Evolutionary conservation across 35 echinoderm and acorn worm species (phyloP), one percentile per base, ranked within the genome.

Genomic region (Lytechinus pictus): DNA sequence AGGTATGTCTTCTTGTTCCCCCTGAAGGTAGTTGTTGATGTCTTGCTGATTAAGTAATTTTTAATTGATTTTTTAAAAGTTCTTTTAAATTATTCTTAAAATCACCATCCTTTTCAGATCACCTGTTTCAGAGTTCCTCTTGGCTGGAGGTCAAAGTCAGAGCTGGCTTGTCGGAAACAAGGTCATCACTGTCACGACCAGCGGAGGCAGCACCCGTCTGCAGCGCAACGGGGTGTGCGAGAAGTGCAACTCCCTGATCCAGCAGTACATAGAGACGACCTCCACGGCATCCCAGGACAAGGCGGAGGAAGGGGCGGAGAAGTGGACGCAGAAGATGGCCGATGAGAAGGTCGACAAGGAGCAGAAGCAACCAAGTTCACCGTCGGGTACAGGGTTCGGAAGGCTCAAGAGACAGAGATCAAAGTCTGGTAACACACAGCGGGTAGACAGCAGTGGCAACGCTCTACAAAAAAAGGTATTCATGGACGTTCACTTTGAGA

Each of bases 161-260:
- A 97, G 96, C 86, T 99, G 98, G 98, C 95, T 99, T 87, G 93
- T 99, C 55, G 98, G 98, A 91, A 99, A 99, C 95, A 99, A 99
- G 86, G 94, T 99, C 27, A 95, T 99, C 54, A 99, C 98, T 27
- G 96, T 99, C 95, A 99, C 98, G 61, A 99, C 98, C 16, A 99
- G 98, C 96, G 98, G 98, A 4, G 98, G 98, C 14, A 97, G 98
- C 61, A 94, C 96, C 10, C 94, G 94, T 89, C 95, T 97, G 52
- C 94, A 95, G 28, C 95, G 94, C 33, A 99, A 97, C 95, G 98
- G 98, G 14, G 93, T 99, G 3, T 99, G 98, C 86, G 98, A 99
- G 54, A 98, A 95, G 91, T 99, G 98, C 66, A 94, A 93, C 56
- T 66, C 54, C 10, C 66, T 99, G 54, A 97, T 99, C 57, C 61